phyloP scores from a whole-genome alignment of 2,888 invertebrate species.

The Heliconius aoede region DNA sequence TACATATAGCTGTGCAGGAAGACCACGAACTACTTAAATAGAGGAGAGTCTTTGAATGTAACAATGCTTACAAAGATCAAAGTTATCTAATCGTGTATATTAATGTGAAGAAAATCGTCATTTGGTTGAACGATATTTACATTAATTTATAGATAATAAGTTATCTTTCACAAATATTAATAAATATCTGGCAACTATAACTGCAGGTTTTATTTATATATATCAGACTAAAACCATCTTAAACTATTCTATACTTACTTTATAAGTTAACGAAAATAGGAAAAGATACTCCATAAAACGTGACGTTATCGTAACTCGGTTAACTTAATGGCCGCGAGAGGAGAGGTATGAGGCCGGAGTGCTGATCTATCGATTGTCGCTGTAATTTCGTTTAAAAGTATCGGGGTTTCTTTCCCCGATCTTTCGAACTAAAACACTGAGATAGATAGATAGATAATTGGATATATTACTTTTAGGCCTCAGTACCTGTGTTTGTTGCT shows the following conservation, averaged over 20 bases:
- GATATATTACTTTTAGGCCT: constrained; percentile 20
- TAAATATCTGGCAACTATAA: background rate
- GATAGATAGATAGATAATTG: constrained; percentile 1
- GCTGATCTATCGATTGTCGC: constrained; percentile 46
- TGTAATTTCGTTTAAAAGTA: constrained; percentile 44
- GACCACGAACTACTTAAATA: constrained; percentile 14
- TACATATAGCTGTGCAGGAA: constrained; percentile 22
- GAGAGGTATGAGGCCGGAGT: constrained; percentile 45
- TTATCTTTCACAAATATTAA: background rate
- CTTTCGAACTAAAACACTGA: constrained; percentile 21
- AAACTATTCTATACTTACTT: constrained; percentile 25
- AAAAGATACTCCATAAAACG: constrained; percentile 45
- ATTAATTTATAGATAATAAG: background rate
- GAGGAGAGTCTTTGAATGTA: background rate
- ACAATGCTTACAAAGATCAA: background rate
- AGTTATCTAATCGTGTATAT: background rate
- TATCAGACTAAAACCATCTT: background rate
- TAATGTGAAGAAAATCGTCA: background rate
- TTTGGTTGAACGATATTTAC: background rate
- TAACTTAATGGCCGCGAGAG: constrained; percentile 45
- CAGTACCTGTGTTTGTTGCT: background rate
- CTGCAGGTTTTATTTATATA: background rate
- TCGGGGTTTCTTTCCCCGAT: constrained; percentile 32
- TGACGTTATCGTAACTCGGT: constrained; percentile 48
- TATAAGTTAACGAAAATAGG: constrained; percentile 25